Conservation (phyloP, 2,113 vertebrate species). For the Rhipidura dahli region DNA sequence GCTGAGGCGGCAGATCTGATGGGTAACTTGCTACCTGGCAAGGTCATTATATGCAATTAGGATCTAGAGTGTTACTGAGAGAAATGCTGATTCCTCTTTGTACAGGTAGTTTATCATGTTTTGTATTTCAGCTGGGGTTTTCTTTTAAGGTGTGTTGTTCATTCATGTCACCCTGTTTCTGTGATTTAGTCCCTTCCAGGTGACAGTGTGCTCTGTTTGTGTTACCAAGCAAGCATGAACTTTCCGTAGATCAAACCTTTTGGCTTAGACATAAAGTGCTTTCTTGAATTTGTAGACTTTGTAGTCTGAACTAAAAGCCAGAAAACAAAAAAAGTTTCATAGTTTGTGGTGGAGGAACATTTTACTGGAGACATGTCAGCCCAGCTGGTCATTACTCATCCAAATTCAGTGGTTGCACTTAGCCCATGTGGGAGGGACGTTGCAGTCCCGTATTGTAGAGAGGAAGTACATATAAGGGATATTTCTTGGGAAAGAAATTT, state of each 20-base stretch:
- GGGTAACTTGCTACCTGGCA: background rate
- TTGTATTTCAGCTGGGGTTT: background rate
- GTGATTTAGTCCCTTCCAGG: background rate
- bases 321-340: background rate
- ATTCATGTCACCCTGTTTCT: background rate
- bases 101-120: background rate
- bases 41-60: background rate
- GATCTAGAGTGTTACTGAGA: background rate
- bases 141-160: background rate
- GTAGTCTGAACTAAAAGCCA: background rate
- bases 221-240: background rate
- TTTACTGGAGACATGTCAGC: slow-evolving; percentile 7
- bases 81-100: background rate
- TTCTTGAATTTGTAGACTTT: background rate
- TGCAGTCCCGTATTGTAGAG: background rate
- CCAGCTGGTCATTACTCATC: slow-evolving; percentile 20
- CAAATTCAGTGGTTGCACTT: background rate
- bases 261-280: background rate
- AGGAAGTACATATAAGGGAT: slow-evolving; percentile 1
- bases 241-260: background rate
- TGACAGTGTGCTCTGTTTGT: background rate
- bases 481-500: background rate
- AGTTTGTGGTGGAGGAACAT: background rate
- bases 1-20: background rate
- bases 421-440: background rate